These are phyloP conservation scores for Nyctalus aviator DNA, from an alignment of 2,797 vertebrate genomes.

Conservation along the genomic window DNA sequence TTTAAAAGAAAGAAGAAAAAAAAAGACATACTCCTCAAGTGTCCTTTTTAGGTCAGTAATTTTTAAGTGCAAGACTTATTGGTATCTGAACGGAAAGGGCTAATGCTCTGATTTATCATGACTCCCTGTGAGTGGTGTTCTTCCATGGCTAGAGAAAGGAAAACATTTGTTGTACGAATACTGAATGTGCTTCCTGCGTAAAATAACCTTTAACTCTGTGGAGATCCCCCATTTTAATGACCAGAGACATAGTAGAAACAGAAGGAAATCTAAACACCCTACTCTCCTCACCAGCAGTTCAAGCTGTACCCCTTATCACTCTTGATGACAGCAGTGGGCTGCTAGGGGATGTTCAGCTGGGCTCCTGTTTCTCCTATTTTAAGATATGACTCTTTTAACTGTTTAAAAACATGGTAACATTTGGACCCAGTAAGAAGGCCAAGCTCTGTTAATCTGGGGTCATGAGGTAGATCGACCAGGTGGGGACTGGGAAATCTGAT, in stretches of 20 bases:
- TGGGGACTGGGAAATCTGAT: not conserved
- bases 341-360: not conserved
- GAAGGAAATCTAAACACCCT: slow-evolving; percentile 8
- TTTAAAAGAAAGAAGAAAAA: slow-evolving; percentile 75
- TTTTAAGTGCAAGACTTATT: slow-evolving; percentile 74
- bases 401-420: not conserved
- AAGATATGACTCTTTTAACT: not conserved
- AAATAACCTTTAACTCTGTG: slow-evolving; percentile 67
- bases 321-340: not conserved
- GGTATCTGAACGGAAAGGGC: slow-evolving; percentile 74
- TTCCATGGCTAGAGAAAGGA: slow-evolving; percentile 65
- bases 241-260: not conserved
- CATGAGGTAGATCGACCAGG: not conserved
- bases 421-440: not conserved
- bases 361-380: not conserved
- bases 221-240: slow-evolving; percentile 67
- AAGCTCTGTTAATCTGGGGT: not conserved
- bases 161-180: slow-evolving; percentile 62
- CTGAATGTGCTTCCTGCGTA: slow-evolving; percentile 72
- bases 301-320: not conserved
- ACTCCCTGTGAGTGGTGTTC: slow-evolving; percentile 25
- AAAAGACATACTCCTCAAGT: slow-evolving; percentile 46
- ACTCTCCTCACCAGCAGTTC: not conserved
- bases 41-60: slow-evolving; percentile 84
- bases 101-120: slow-evolving; percentile 49